Evolutionary conservation across 2,888 invertebrate genomes (phyloP).

Genomic region (Chrysotoxum bicinctum): DNA sequence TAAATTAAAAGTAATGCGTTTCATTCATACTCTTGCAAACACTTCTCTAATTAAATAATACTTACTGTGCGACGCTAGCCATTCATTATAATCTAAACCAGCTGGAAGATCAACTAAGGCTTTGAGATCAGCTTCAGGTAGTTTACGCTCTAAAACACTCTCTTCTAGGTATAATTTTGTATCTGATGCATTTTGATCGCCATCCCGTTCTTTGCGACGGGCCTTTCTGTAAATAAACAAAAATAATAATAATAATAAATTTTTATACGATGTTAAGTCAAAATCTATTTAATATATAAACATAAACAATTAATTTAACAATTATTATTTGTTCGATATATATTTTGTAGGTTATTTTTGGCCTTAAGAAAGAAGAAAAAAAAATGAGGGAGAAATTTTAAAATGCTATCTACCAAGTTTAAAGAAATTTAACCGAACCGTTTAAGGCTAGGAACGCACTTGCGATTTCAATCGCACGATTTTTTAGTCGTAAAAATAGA

Average conservation of each 20-base stretch:
- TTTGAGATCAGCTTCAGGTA: conserved; percentile 96
- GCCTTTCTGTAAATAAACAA: conserved; percentile 90
- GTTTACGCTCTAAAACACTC: conserved; percentile 95
- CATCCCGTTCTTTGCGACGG: conserved; percentile 97
- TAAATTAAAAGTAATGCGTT: not conserved
- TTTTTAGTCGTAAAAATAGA: no score
- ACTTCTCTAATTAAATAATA: conserved; percentile 75
- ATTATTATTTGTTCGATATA: no score
- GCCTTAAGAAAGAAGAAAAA: no score
- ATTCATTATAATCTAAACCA: conserved; percentile 98
- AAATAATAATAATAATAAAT: conserved; percentile 15
- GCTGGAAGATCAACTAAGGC: conserved; percentile 96
- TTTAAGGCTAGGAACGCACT: no score
- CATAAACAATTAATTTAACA: no score
- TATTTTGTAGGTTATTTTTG: no score
- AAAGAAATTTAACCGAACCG: no score
- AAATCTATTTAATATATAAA: no score
- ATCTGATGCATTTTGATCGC: conserved; percentile 89
- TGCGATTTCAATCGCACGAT: no score
- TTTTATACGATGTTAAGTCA: no score
- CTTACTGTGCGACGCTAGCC: conserved; percentile 99
- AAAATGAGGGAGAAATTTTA: no score
- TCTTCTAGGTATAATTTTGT: conserved; percentile 98
- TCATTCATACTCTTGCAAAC: not conserved
- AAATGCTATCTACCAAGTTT: no score